phyloP scores from a whole-genome alignment of 2,113 vertebrate genomes.

The Heterochromis multidens region DNA sequence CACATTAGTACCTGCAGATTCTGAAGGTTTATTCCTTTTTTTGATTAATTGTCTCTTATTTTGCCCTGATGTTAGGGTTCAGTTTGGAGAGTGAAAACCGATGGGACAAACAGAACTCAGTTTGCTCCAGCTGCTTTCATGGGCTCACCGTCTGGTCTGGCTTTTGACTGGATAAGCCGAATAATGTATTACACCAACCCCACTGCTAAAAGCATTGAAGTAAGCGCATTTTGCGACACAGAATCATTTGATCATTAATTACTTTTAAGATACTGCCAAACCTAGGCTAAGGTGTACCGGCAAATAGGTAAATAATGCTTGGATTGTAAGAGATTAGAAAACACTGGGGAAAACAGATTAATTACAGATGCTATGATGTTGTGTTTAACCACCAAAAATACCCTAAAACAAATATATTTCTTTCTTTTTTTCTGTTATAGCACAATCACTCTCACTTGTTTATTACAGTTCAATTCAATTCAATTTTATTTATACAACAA shows the following conservation, averaged over 20 bases:
- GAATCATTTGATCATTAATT: background rate
- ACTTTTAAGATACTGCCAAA: background rate
- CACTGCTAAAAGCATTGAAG: slow-evolving; percentile 67
- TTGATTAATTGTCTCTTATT: background rate
- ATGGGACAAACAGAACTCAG: slow-evolving; percentile 67
- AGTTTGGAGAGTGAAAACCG: slow-evolving; percentile 71
- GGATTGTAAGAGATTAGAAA: background rate
- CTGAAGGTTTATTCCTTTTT: background rate
- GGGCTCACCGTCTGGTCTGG: slow-evolving; percentile 69
- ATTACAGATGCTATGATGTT: background rate
- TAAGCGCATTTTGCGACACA: slow-evolving; percentile 14
- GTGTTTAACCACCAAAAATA: background rate
- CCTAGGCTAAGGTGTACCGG: background rate
- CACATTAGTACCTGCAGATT: background rate
- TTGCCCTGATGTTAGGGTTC: slow-evolving; percentile 54
- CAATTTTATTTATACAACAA: no score
- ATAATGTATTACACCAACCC: slow-evolving; percentile 76
- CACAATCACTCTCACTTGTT: no score
- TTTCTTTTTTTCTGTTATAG: background rate
- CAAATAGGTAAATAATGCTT: background rate
- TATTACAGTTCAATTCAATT: no score
- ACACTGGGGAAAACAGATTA: background rate
- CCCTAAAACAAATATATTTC: background rate
- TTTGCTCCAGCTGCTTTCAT: slow-evolving; percentile 72
- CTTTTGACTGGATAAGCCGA: slow-evolving; percentile 76